These are phyloP conservation scores for Lithophane semibrunnea DNA, from an alignment of 2,888 invertebrate species.

Conservation along the genomic window DNA sequence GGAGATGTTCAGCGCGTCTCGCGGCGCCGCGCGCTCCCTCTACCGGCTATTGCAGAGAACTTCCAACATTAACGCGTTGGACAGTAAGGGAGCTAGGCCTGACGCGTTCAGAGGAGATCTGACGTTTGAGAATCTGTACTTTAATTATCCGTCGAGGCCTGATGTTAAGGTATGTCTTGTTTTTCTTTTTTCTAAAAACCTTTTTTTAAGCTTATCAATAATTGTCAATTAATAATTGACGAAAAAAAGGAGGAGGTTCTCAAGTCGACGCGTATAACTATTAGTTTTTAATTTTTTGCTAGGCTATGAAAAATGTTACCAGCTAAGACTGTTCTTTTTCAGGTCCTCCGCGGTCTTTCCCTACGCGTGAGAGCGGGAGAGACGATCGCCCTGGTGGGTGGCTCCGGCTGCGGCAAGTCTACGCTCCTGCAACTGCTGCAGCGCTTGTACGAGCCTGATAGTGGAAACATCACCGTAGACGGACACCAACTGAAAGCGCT, in stretches of 20 bases:
- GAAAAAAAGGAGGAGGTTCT: neutral
- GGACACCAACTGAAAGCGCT: slow-evolving; percentile 91
- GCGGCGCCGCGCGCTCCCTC: slow-evolving; percentile 93
- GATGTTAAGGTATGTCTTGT: slow-evolving; percentile 91
- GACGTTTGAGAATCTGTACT: slow-evolving; percentile 92
- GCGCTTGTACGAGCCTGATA: slow-evolving; percentile 92
- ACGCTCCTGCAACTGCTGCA: slow-evolving; percentile 94
- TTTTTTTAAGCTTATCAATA: neutral
- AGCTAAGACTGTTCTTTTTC: slow-evolving; percentile 17
- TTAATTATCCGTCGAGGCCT: slow-evolving; percentile 94
- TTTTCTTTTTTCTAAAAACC: too few relatives aligned
- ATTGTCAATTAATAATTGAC: neutral
- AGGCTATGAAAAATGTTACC: neutral
- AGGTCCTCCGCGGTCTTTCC: slow-evolving; percentile 92
- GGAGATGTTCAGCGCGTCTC: slow-evolving; percentile 93
- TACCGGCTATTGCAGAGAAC: slow-evolving; percentile 92
- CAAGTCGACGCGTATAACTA: neutral
- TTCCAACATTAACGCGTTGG: slow-evolving; percentile 79
- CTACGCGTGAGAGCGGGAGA: slow-evolving; percentile 91
- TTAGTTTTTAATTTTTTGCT: neutral
- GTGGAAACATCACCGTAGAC: slow-evolving; percentile 91
- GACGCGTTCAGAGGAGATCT: slow-evolving; percentile 91
- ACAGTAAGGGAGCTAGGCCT: slow-evolving; percentile 87
- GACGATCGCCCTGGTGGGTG: slow-evolving; percentile 93
- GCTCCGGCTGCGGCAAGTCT: slow-evolving; percentile 95